phyloP scores from a whole-genome alignment of 92 coral and sea anemone genomes.

The Hydrozoanthus gracilis region DNA sequence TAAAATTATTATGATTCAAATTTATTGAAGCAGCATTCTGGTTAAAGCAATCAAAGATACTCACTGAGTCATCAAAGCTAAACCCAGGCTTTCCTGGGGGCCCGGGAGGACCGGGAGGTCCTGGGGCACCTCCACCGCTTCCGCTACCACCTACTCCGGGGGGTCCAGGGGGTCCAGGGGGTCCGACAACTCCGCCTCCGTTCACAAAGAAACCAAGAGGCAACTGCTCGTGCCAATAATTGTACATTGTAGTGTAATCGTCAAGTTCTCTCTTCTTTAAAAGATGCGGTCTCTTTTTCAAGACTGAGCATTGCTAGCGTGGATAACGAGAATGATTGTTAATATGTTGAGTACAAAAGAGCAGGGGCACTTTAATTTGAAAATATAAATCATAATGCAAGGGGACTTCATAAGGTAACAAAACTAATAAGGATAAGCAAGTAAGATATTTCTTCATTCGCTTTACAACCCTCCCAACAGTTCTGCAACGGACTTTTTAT shows the following conservation, averaged over 20 bases:
- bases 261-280: conserved; percentile 59
- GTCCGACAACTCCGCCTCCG: conserved; percentile 74
- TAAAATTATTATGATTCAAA: no score
- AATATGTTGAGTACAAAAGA: background rate
- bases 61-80: conserved; percentile 56
- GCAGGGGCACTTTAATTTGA: no score
- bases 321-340: background rate
- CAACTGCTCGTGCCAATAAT: conserved; percentile 77
- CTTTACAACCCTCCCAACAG: no score
- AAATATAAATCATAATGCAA: no score
- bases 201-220: conserved; percentile 93
- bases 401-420: no score
- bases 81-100: conserved; percentile 84
- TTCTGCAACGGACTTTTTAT: no score
- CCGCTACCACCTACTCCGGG: conserved; percentile 57
- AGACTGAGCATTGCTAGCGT: conserved; percentile 66
- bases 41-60: conserved; percentile 31
- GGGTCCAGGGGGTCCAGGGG: conserved; percentile 89
- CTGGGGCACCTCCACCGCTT: conserved; percentile 55
- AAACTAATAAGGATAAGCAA: no score
- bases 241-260: conserved; percentile 45
- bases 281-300: conserved; percentile 55
- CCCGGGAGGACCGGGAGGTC: conserved; percentile 54
- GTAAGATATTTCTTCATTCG: no score
- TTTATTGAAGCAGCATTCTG: background rate